Conservation (phyloP, 2,888 invertebrate species). For the Aproaerema taeniolella region DNA sequence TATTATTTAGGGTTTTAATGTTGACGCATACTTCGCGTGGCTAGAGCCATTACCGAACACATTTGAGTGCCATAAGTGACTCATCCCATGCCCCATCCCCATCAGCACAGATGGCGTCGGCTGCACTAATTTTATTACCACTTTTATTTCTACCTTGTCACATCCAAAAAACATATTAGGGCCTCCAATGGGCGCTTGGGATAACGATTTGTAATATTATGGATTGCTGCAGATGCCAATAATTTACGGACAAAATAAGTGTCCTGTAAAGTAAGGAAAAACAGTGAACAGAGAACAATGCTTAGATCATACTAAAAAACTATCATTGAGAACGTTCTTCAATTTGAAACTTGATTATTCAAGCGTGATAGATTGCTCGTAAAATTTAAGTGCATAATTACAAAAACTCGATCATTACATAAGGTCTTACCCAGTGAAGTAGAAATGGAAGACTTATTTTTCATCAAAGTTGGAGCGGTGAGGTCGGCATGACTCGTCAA, state of each 20-base stretch:
- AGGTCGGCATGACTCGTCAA: slow-evolving; percentile 53
- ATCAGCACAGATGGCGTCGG: slow-evolving; percentile 43
- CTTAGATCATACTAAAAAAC: too few relatives aligned
- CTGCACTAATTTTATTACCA: slow-evolving; percentile 32
- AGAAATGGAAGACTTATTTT: slow-evolving; percentile 47
- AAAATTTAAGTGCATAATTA: slow-evolving; percentile 14
- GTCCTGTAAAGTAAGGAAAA: too few relatives aligned
- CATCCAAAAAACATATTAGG: too few relatives aligned
- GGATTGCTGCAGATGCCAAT: too few relatives aligned
- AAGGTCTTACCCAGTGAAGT: slow-evolving; percentile 33
- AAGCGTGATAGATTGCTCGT: too few relatives aligned
- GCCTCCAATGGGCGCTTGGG: too few relatives aligned
- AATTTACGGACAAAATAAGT: too few relatives aligned
- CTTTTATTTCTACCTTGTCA: slow-evolving; percentile 11
- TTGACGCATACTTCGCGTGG: slow-evolving; percentile 33
- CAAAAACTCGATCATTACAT: slow-evolving; percentile 30
- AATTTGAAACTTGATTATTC: too few relatives aligned
- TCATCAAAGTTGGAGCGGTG: slow-evolving; percentile 31
- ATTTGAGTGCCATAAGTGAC: slow-evolving; percentile 26
- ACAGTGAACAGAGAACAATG: too few relatives aligned
- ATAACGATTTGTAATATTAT: too few relatives aligned
- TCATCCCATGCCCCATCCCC: slow-evolving; percentile 35
- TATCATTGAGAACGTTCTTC: too few relatives aligned
- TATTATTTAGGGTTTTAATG: too few relatives aligned
- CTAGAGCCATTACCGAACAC: slow-evolving; percentile 25